Evolutionary conservation across 2,113 vertebrate genomes (phyloP).

Genomic region (Ramphastos sulfuratus): DNA sequence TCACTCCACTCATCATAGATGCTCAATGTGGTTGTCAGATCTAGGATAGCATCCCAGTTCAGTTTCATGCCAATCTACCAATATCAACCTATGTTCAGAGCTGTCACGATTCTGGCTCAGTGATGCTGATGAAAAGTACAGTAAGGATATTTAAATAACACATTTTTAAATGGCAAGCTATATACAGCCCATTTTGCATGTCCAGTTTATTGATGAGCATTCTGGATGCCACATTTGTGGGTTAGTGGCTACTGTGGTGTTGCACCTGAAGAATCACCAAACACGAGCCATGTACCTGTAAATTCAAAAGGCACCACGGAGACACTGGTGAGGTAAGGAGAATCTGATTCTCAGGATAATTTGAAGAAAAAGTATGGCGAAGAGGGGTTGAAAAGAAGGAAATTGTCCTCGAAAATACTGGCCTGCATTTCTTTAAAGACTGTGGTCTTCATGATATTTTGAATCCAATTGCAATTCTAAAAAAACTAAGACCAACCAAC

Average conservation of each 20-base stretch:
- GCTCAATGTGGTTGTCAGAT: neutral
- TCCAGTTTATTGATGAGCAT: neutral
- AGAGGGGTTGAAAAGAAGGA: neutral
- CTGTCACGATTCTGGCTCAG: neutral
- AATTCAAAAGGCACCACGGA: neutral
- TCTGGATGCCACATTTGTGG: neutral
- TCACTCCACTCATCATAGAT: neutral
- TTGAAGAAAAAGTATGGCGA: neutral
- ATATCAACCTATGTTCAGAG: neutral
- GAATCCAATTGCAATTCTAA: accelerated
- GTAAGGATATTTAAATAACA: neutral
- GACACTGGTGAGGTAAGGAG: neutral
- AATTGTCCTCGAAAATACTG: neutral
- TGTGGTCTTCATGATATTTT: neutral
- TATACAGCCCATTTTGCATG: neutral
- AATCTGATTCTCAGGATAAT: neutral
- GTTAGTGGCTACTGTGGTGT: neutral
- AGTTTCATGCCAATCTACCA: accelerated
- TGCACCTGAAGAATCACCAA: neutral
- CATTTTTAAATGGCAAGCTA: neutral
- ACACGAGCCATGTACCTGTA: accelerated
- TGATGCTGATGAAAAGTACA: neutral
- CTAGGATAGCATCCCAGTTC: neutral
- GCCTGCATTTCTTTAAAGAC: neutral
- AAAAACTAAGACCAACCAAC: neutral